Evolutionary conservation across 2,888 invertebrate genomes (phyloP), one percentile per base, ranked within the genome.

Genomic region (Acleris holmiana): DNA sequence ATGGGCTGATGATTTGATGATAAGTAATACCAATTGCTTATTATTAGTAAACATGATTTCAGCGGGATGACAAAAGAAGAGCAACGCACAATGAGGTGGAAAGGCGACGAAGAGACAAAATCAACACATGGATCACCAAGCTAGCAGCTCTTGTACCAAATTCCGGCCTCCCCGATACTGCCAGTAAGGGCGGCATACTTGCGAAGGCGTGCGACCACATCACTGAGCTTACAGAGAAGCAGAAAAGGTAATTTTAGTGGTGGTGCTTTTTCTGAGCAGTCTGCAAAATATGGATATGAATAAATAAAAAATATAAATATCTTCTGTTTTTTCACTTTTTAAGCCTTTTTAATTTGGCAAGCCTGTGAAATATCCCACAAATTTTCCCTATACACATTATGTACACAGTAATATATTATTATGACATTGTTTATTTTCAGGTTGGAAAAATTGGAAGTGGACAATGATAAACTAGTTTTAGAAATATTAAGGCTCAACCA

Each of bases 81-180:
- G 98, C 97, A 3, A 98, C 98, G 19, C 98, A 99, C 85, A 99
- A 99, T 83, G 98, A 98, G 93, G 98, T 99, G 2, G 99, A 99
- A 85, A 94, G 99, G 74, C 93, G 99, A 69, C 93, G 99, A 51
- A 93, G 99, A 73, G 98, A 99, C 82, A 99, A 99, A 93, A 99
- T 99, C 70, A 99, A 99, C 85, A 97, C 96, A 80, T 99, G 99
- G 99, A 99, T 99, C 72, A 95, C 97, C 57, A 98, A 97, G 85
- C 89, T 99, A 65, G 97, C 98, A 2, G 88, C 98, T 80, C 95
- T 99, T 70, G 96, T 99, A 60, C 98, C 98, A 71, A 91, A 93
- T 70, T 95, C 95, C 70, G 95, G 95, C 5, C 93, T 95, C 15
- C 83, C 89, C 25, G 95, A 94, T 57, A 89, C 94, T 53, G 94